Conservation (phyloP, 64 coral and sea anemone genomes). For the Astreopora myriophthalma region DNA sequence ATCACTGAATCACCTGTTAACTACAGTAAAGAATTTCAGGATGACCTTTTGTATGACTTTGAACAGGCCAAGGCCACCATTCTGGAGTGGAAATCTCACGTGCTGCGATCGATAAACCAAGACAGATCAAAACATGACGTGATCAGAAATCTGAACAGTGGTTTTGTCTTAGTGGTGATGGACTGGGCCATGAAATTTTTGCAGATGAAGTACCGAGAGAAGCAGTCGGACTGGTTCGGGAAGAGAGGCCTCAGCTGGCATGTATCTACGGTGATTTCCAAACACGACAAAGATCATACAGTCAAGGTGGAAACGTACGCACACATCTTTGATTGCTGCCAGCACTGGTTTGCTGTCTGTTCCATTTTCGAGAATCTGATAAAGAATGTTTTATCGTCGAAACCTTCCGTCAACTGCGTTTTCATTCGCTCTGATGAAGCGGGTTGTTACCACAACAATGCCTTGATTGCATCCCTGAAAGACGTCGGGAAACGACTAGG, state of each 20-base stretch:
- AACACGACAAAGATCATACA: neutral
- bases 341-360: constrained; percentile 19
- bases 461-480: neutral
- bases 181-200: neutral
- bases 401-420: neutral
- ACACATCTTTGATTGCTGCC: constrained; percentile 12
- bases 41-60: neutral
- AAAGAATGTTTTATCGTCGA: neutral
- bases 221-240: constrained; percentile 14
- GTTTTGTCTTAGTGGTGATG: neutral
- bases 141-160: neutral
- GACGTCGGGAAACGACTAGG: constrained; percentile 1
- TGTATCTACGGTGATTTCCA: neutral
- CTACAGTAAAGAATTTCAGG: neutral
- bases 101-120: neutral
- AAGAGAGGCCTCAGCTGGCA: constrained; percentile 54
- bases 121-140: neutral
- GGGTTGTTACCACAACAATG: neutral
- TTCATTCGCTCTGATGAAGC: constrained; percentile 23
- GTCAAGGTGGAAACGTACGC: neutral
- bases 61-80: neutral
- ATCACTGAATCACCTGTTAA: neutral
- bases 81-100: neutral
- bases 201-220: constrained; percentile 15
- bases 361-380: constrained; percentile 25